These are phyloP conservation scores for Boloria selene DNA, from an alignment of 2,888 invertebrate genomes.

Conservation along the genomic window DNA sequence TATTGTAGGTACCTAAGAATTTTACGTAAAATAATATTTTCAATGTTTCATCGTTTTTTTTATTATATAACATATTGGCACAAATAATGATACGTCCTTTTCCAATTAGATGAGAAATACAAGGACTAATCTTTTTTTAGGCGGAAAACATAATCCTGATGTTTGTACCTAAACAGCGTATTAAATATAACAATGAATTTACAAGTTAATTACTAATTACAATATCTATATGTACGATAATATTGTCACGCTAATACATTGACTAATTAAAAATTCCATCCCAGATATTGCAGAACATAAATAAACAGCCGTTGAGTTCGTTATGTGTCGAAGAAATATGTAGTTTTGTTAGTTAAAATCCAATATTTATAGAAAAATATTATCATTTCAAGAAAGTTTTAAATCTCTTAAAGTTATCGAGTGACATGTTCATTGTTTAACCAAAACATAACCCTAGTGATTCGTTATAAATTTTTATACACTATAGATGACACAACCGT, in stretches of 20 bases:
- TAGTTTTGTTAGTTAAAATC: slow-evolving; percentile 54
- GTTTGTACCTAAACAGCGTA: slow-evolving; percentile 64
- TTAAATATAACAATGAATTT: slow-evolving; percentile 62
- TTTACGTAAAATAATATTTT: slow-evolving; percentile 8
- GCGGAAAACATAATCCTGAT: slow-evolving; percentile 30
- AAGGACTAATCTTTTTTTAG: slow-evolving; percentile 22
- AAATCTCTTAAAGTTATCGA: slow-evolving; percentile 33
- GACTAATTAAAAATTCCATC: slow-evolving; percentile 66
- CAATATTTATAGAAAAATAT: slow-evolving; percentile 76
- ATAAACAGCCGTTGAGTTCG: slow-evolving; percentile 59
- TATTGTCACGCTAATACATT: slow-evolving; percentile 76
- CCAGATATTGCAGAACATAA: slow-evolving; percentile 71
- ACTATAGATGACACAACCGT: slow-evolving; percentile 4
- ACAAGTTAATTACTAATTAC: slow-evolving; percentile 50
- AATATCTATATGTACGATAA: slow-evolving; percentile 57
- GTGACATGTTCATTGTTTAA: slow-evolving; percentile 27
- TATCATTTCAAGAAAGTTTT: slow-evolving; percentile 54
- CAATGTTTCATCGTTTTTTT: not conserved
- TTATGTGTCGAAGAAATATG: slow-evolving; percentile 46
- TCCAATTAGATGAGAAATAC: slow-evolving; percentile 5
- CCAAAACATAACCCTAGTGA: slow-evolving; percentile 22
- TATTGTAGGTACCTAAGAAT: slow-evolving; percentile 39
- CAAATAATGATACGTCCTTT: slow-evolving; percentile 29
- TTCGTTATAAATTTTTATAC: not conserved
- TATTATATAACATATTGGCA: slow-evolving; percentile 20